phyloP scores from a whole-genome alignment of 2,888 invertebrate species.

The Coenonympha arcania region DNA sequence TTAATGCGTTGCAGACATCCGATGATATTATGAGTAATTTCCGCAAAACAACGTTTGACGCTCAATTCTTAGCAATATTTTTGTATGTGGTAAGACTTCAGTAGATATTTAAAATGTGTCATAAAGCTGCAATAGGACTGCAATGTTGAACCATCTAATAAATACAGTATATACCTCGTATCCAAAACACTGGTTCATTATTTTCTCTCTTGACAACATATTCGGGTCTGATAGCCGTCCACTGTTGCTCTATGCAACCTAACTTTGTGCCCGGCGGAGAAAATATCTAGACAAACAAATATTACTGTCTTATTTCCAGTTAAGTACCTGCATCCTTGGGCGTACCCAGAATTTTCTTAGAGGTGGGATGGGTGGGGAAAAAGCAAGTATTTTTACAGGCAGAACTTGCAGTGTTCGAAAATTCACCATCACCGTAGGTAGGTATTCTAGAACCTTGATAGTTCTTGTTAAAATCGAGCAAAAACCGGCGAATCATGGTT shows the following conservation, averaged over 20 bases:
- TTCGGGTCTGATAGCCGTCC: conserved; percentile 79
- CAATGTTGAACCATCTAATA: not conserved
- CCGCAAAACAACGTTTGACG: not conserved
- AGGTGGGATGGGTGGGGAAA: no score
- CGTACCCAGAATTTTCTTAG: no score
- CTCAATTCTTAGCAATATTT: not conserved
- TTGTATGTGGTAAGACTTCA: not conserved
- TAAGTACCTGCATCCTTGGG: no score
- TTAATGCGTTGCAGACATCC: no score
- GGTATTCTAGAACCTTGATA: no score
- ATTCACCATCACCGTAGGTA: no score
- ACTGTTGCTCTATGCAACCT: conserved; percentile 82
- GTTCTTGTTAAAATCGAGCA: no score
- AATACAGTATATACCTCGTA: conserved; percentile 79
- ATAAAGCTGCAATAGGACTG: not conserved
- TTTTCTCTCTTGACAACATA: conserved; percentile 80
- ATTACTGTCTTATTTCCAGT: not conserved
- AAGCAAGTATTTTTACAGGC: no score
- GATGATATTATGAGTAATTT: not conserved
- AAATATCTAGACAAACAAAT: conserved; percentile 61
- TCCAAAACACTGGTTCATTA: conserved; percentile 80
- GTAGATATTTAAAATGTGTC: not conserved
- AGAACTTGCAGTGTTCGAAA: no score
- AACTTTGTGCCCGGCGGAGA: conserved; percentile 79
- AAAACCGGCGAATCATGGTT: no score